Conservation (phyloP, 2,797 vertebrate species). For the Leptodactylus fallax region DNA sequence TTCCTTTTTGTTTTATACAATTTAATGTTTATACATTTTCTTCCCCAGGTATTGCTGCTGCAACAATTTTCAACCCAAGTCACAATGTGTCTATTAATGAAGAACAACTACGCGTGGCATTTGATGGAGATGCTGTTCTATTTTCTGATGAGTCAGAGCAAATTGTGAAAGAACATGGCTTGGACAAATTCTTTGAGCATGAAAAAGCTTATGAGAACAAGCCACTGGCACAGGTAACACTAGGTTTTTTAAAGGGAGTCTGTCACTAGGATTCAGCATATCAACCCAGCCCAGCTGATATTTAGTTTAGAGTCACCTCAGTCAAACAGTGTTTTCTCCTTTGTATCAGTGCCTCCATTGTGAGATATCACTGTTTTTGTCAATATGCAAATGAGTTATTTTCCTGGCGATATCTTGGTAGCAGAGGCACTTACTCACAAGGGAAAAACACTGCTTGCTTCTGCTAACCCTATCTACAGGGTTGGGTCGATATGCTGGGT, state of each 20-base stretch:
- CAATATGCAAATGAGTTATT: too few species aligned
- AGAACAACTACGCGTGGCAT: constrained; percentile 91
- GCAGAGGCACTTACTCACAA: too few species aligned
- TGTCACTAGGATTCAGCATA: too few species aligned
- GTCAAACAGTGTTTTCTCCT: too few species aligned
- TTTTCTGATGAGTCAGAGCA: constrained; percentile 97
- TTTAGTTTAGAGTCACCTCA: too few species aligned
- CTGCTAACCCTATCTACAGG: too few species aligned
- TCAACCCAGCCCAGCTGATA: too few species aligned
- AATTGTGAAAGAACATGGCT: constrained; percentile 93
- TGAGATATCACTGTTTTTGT: too few species aligned
- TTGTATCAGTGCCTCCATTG: too few species aligned
- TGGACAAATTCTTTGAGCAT: constrained; percentile 96
- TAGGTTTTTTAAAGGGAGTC: neutral
- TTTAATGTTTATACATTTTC: neutral
- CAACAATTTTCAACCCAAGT: constrained; percentile 94
- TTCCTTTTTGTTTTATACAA: neutral
- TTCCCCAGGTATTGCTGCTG: constrained; percentile 89
- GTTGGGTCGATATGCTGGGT: too few species aligned
- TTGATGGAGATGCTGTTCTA: constrained; percentile 94
- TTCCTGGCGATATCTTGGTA: too few species aligned
- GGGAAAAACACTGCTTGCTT: too few species aligned
- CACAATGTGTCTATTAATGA: constrained; percentile 85
- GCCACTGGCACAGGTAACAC: constrained; percentile 87
- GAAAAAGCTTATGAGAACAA: constrained; percentile 91